Percentiles rank a stretch among this genome's conserved stretches.
Evolutionary conservation across 1,140 invertebrate species (phyloP).

Genomic region (Bursaphelenchus mucronatus): DNA sequence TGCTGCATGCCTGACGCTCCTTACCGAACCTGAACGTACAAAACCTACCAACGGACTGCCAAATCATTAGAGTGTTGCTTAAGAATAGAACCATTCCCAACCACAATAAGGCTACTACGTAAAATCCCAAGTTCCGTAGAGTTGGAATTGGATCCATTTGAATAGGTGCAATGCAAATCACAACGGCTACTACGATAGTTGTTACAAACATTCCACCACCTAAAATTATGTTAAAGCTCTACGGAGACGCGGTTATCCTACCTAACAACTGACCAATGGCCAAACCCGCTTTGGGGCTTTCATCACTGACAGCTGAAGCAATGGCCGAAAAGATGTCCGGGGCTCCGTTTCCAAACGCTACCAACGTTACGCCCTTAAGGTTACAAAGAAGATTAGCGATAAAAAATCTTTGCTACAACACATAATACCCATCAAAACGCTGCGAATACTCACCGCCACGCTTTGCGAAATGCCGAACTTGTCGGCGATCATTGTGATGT

Average conservation of each 20-base stretch:
- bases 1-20: too few relatives aligned
- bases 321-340: slow-evolving; percentile 71
- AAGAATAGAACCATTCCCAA: slow-evolving; percentile 62
- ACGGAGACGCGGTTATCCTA: background rate
- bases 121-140: slow-evolving; percentile 68
- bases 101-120: slow-evolving; percentile 65
- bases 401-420: too few relatives aligned
- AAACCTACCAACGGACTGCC: slow-evolving; percentile 62
- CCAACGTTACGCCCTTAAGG: slow-evolving; percentile 71
- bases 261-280: slow-evolving; percentile 66
- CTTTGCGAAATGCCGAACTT: slow-evolving; percentile 69
- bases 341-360: slow-evolving; percentile 72
- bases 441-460: slow-evolving; percentile 64
- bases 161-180: slow-evolving; percentile 67
- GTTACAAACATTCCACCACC: slow-evolving; percentile 69
- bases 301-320: slow-evolving; percentile 62
- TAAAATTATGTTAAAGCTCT: too few relatives aligned
- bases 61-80: slow-evolving; percentile 60
- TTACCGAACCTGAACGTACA: too few relatives aligned
- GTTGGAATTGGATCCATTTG: slow-evolving; percentile 66
- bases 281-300: slow-evolving; percentile 64
- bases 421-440: too few relatives aligned
- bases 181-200: slow-evolving; percentile 67
- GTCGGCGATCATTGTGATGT: slow-evolving; percentile 67
- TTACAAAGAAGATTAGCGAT: too few relatives aligned